Evolutionary conservation across 2,113 vertebrate species (phyloP).

Genomic region (Triplophysa tibetana): DNA sequence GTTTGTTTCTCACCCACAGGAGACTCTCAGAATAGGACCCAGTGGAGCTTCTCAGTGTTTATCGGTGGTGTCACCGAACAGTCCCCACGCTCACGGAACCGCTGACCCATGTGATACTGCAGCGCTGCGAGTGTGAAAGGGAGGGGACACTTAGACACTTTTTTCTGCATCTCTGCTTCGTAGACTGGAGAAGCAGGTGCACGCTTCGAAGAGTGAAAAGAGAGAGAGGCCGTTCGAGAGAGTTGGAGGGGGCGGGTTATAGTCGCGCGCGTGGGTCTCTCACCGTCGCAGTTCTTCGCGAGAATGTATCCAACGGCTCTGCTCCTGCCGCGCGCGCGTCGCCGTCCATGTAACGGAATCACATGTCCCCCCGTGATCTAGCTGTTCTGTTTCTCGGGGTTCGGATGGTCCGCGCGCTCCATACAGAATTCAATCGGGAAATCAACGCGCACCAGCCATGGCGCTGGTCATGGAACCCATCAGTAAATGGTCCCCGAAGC

Average conservation of each 20-base stretch:
- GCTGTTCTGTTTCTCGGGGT: slow-evolving; percentile 35
- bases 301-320: slow-evolving; percentile 66
- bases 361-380: slow-evolving; percentile 43
- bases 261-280: slow-evolving; percentile 68
- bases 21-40: slow-evolving; percentile 5
- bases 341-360: slow-evolving; percentile 45
- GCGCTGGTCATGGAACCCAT: slow-evolving; percentile 83
- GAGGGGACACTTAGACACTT: slow-evolving; percentile 23
- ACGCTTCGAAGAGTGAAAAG: slow-evolving; percentile 3
- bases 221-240: slow-evolving; percentile 23
- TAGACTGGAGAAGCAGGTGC: slow-evolving; percentile 20
- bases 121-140: slow-evolving; percentile 24
- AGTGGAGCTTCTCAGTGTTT: slow-evolving; percentile 31
- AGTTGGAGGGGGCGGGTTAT: slow-evolving; percentile 37
- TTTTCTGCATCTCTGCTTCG: slow-evolving; percentile 19
- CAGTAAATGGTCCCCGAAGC: slow-evolving; percentile 82
- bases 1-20: slow-evolving; percentile 1
- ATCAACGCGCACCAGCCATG: slow-evolving; percentile 74
- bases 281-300: slow-evolving; percentile 62
- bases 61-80: slow-evolving; percentile 35
- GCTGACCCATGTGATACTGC: slow-evolving; percentile 46
- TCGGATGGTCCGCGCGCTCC: slow-evolving; percentile 45
- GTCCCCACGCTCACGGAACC: slow-evolving; percentile 38
- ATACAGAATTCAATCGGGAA: slow-evolving; percentile 58
- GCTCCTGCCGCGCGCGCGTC: slow-evolving; percentile 65